Evolutionary conservation across 2,113 vertebrate species (phyloP).

Genomic region (Sinosuthora webbiana): DNA sequence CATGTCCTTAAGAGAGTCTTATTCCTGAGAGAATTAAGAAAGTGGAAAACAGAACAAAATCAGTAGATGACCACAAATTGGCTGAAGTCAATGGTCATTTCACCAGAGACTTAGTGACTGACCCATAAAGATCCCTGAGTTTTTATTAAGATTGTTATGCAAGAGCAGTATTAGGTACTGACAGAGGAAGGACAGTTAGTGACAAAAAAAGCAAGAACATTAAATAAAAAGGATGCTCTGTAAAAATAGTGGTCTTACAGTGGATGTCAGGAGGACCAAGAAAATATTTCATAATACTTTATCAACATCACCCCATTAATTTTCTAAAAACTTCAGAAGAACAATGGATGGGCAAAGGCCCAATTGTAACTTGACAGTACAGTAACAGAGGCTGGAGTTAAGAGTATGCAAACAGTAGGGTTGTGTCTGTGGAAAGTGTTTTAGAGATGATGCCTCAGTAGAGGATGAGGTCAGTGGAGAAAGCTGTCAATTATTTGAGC

Average conservation of each 20-base stretch:
- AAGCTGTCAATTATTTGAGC: conserved; percentile 54
- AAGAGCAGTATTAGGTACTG: not conserved
- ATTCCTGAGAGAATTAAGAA: not conserved
- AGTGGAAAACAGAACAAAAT: not conserved
- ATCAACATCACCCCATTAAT: not conserved
- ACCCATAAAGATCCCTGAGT: not conserved
- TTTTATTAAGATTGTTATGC: not conserved
- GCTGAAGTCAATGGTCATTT: not conserved
- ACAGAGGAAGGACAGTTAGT: not conserved
- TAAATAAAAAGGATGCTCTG: not conserved
- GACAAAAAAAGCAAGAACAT: not conserved
- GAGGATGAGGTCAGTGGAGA: conserved; percentile 54
- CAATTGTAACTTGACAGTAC: not conserved
- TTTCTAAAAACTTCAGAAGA: not conserved
- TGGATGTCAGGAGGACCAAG: not conserved
- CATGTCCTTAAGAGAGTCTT: not conserved
- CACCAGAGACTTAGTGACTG: not conserved
- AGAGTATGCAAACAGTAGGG: not conserved
- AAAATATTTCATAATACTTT: not conserved
- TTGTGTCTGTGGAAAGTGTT: conserved; percentile 27
- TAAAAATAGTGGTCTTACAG: not conserved
- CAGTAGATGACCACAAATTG: not conserved
- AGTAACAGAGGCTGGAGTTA: not conserved
- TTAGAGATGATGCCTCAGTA: conserved; percentile 18
- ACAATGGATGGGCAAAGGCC: not conserved